Conservation (phyloP, 2,888 invertebrate species). For the Phyllotreta cruciferae region DNA sequence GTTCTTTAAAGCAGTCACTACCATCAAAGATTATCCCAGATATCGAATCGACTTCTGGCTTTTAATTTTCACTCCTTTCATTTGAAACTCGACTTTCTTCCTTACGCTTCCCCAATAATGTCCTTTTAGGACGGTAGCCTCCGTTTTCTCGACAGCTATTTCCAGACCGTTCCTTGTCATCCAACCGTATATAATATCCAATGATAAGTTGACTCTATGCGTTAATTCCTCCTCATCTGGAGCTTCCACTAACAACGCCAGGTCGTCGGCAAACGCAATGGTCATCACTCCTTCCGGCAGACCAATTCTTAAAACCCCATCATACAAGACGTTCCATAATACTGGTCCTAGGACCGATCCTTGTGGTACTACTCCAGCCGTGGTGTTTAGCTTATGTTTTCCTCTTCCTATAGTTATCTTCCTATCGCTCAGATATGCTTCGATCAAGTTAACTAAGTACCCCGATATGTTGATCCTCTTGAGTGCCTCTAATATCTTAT, state of each 20-base stretch:
- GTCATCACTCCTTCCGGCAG: not conserved
- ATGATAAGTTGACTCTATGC: not conserved
- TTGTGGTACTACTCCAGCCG: constrained; percentile 2
- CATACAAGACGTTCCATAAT: not conserved
- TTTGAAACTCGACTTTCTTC: no score
- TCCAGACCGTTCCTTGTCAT: not conserved
- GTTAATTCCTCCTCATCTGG: no score
- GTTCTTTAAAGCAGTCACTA: no score
- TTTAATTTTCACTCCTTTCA: no score
- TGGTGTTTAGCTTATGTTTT: not conserved
- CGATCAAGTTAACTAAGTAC: no score
- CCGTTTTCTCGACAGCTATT: constrained; percentile 3
- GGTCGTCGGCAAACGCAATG: not conserved
- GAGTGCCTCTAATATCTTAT: no score
- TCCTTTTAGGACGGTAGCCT: not conserved
- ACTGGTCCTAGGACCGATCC: not conserved
- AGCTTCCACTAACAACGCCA: not conserved
- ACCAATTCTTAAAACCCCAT: not conserved
- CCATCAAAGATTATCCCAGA: no score
- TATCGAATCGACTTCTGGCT: no score
- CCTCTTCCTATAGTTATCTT: no score
- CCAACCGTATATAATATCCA: not conserved
- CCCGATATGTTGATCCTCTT: no score
- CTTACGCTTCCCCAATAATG: not conserved
- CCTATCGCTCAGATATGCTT: no score